Evolutionary conservation across 2,113 vertebrate genomes (phyloP).

Genomic region (Rhynchopsitta pachyrhyncha): DNA sequence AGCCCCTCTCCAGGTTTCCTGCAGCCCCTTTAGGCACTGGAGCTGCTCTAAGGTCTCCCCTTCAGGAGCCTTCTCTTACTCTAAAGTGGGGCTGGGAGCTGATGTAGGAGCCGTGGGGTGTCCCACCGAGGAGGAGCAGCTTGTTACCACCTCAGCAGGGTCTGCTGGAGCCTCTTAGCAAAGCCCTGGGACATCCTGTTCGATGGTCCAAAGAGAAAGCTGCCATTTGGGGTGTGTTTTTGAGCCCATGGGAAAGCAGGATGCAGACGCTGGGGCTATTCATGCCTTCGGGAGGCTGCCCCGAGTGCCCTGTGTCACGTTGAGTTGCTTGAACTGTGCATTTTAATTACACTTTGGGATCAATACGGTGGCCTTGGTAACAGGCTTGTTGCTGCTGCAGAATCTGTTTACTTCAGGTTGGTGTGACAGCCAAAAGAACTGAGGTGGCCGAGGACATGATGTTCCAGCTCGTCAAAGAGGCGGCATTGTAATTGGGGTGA

Average conservation of each 20-base stretch:
- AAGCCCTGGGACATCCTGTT: neutral
- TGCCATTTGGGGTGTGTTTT: neutral
- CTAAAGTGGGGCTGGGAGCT: neutral
- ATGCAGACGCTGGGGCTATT: neutral
- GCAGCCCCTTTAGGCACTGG: neutral
- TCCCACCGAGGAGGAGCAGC: neutral
- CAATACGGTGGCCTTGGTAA: slow-evolving; percentile 81
- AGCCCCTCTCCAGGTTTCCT: neutral
- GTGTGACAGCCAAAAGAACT: slow-evolving; percentile 64
- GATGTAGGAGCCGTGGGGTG: neutral
- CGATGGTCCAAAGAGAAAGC: neutral
- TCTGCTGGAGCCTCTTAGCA: neutral
- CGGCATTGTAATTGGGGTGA: slow-evolving; percentile 39
- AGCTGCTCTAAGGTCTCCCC: neutral
- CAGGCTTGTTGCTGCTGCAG: slow-evolving; percentile 73
- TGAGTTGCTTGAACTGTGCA: slow-evolving; percentile 64
- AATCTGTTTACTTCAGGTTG: slow-evolving; percentile 76
- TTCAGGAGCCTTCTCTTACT: neutral
- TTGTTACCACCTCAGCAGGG: neutral
- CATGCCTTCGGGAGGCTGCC: neutral
- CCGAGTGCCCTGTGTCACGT: slow-evolving; percentile 23
- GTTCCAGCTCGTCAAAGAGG: slow-evolving; percentile 60
- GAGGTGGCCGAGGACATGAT: slow-evolving; percentile 65
- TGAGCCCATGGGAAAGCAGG: neutral
- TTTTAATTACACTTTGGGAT: slow-evolving; percentile 71